These are phyloP conservation scores for Cerceris rybyensis DNA, from an alignment of 2,888 invertebrate genomes.

Conservation along the genomic window DNA sequence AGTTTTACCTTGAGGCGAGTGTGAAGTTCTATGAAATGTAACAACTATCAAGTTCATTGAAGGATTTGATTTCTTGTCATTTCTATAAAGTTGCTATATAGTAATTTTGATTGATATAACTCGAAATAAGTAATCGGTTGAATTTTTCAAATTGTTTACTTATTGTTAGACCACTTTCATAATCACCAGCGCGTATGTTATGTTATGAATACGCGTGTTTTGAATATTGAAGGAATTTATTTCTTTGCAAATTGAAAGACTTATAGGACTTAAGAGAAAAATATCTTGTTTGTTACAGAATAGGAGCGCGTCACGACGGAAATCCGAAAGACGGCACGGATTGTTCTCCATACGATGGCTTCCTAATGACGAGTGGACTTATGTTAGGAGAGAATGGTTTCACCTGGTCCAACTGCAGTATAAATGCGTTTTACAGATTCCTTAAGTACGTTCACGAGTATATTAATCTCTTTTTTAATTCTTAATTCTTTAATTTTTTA, in stretches of 20 bases:
- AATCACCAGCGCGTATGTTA: too few species aligned
- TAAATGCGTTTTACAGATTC: constrained; percentile 64
- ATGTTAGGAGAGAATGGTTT: constrained; percentile 67
- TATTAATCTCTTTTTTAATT: background rate
- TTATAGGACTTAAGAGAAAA: background rate
- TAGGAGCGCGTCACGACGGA: constrained; percentile 74
- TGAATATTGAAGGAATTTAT: too few species aligned
- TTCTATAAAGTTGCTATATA: too few species aligned
- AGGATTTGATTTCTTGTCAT: too few species aligned
- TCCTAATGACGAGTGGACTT: constrained; percentile 69
- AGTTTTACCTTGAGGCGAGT: too few species aligned
- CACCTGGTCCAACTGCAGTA: constrained; percentile 71
- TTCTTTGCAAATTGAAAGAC: background rate
- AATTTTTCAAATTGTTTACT: too few species aligned
- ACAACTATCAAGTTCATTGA: too few species aligned
- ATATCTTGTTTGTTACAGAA: constrained; percentile 52
- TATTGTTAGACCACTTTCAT: too few species aligned
- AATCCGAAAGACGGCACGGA: constrained; percentile 26
- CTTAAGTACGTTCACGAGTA: constrained; percentile 60
- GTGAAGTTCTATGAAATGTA: too few species aligned
- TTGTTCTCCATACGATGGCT: constrained; percentile 63
- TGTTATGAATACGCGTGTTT: too few species aligned
- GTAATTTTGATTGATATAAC: too few species aligned
- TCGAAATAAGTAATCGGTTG: too few species aligned
- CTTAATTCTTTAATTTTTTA: background rate